phyloP scores from a whole-genome alignment of 2,888 invertebrate species.

The Arenicola marina region DNA sequence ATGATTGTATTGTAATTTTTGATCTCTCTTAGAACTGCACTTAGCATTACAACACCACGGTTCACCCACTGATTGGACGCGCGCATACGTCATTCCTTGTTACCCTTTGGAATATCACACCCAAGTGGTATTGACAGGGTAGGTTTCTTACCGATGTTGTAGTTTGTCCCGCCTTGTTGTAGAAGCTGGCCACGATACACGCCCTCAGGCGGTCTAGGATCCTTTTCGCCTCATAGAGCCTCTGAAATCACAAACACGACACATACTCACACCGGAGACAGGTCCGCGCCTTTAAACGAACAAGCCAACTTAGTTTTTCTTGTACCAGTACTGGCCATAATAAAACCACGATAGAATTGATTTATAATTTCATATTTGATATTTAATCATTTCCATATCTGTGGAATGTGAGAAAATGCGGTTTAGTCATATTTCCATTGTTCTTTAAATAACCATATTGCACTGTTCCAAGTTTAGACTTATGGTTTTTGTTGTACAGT shows the following conservation, averaged over 20 bases:
- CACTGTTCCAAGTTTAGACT: too few relatives aligned
- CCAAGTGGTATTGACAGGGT: not conserved
- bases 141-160: not conserved
- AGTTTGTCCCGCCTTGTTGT: constrained; percentile 40
- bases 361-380: not conserved
- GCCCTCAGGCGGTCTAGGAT: constrained; percentile 55
- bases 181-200: constrained; percentile 54
- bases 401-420: not conserved
- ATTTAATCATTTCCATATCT: not conserved
- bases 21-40: too few relatives aligned
- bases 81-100: not conserved
- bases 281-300: not conserved
- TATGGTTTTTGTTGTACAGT: too few relatives aligned
- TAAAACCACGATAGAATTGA: too few relatives aligned
- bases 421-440: not conserved
- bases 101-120: not conserved
- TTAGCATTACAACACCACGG: too few relatives aligned
- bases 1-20: too few relatives aligned
- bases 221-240: constrained; percentile 42
- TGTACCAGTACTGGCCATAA: too few relatives aligned
- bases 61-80: too few relatives aligned
- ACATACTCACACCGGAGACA: not conserved
- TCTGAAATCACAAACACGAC: constrained; percentile 34
- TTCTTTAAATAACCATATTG: too few relatives aligned
- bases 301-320: not conserved